Evolutionary conservation across 2,797 vertebrate genomes (phyloP), one percentile per base, ranked within the genome.

Genomic region (Meriones psammophilus): DNA sequence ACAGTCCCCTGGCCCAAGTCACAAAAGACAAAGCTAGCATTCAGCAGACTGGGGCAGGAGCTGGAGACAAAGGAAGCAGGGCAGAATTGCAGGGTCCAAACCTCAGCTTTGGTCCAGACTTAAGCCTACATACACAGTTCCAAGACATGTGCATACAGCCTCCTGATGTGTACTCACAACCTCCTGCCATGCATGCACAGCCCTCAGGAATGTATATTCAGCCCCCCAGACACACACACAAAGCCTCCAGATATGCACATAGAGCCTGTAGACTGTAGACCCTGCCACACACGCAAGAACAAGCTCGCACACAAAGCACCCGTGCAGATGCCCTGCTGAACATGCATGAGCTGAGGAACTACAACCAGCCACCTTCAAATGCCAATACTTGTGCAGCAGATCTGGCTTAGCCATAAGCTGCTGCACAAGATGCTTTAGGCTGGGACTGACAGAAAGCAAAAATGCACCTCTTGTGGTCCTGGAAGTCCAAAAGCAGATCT

Each of bases 261-360:
- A 24, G 8, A 71, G 50, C 56, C 33, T 39, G 36, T 42, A 14
- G 24, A 24, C 46, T 74, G 10, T 14, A 74, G 69, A 60, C 15
- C 54, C 46, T 28, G 5, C 24, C 66, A 30, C 50, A 39, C 8
- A 18, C 56, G 42, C 14, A n/a, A 64, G 10, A n/a, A 20, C 56
- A 46, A 7, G 22, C 30, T 9, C 50, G 33, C 4, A 14, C 8
- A 1, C 2, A 1, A 0, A 5, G 30, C 30, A 60, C 64, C 28
- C 5, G 3, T 15, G n/a, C 30, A 46, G 30, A 30, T 81, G 13
- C 7, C 9, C 17, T 6, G 3, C 1, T 2, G 46, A 60, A 39
- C 26, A 46, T 8, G 6, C 42, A 60, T 8, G 3, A 4, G 26
- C 68, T 30, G 4, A 71, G 14, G 64, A 66, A 26, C 66, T 22